Conservation (phyloP, 2,113 vertebrate genomes). For the Phyllostomus discolor region DNA sequence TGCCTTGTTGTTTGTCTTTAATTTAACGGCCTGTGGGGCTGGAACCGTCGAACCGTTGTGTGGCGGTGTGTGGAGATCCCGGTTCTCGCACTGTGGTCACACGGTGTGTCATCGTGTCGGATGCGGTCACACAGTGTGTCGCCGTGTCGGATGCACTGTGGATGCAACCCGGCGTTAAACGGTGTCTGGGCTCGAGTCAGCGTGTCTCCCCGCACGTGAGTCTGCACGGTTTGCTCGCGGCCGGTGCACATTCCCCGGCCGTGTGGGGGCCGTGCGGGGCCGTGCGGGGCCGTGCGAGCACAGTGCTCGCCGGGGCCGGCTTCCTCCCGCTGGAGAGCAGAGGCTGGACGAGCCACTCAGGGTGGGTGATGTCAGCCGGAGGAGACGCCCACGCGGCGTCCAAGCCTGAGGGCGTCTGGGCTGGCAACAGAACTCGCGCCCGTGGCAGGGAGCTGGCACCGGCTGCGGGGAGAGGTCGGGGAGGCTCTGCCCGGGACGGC, state of each 20-base stretch:
- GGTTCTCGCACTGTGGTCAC: no score
- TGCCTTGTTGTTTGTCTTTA: no score
- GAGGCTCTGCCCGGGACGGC: neutral
- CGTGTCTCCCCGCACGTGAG: neutral
- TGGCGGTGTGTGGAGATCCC: neutral
- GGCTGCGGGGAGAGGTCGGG: no score
- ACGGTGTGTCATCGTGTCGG: neutral
- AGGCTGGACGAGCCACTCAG: neutral
- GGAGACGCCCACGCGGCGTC: neutral
- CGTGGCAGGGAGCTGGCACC: neutral
- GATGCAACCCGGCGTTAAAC: neutral
- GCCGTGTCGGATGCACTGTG: neutral
- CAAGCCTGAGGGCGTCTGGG: neutral
- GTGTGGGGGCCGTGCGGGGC: neutral
- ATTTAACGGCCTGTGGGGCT: neutral
- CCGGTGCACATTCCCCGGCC: neutral
- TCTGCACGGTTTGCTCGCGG: neutral
- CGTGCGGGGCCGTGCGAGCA: neutral
- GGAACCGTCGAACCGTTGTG: rapidly evolving
- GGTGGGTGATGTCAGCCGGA: neutral
- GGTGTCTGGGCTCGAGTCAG: neutral
- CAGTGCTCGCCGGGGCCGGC: neutral
- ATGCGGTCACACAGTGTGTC: no score
- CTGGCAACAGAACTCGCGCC: neutral
- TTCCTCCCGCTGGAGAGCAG: neutral